phyloP scores from a whole-genome alignment of 2,113 vertebrate genomes.

The Isurus oxyrinchus region DNA sequence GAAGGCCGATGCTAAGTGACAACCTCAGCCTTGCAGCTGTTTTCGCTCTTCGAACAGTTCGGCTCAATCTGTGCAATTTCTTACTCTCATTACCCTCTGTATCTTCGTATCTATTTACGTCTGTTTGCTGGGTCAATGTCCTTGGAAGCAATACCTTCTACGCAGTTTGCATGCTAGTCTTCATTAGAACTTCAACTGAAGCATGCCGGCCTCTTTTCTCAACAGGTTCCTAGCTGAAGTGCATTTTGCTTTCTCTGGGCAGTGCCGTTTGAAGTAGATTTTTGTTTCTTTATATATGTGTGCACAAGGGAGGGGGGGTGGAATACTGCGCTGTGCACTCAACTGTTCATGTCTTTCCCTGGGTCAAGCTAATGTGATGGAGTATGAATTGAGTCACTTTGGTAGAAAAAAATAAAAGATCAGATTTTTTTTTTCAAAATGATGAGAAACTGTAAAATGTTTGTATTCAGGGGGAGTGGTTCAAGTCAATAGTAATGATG shows the following conservation, averaged over 20 bases:
- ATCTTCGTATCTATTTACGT: background rate
- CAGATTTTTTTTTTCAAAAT: no score
- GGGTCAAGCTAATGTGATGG: background rate
- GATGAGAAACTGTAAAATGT: no score
- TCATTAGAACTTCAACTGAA: background rate
- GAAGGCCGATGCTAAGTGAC: background rate
- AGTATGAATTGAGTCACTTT: no score
- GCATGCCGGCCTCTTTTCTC: background rate
- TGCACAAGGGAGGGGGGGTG: background rate
- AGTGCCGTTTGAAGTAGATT: background rate
- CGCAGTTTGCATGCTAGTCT: background rate
- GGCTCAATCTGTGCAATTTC: background rate
- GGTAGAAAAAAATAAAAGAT: no score
- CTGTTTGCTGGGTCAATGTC: background rate
- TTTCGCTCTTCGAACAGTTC: background rate
- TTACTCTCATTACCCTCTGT: constrained; percentile 18
- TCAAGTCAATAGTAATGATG: no score
- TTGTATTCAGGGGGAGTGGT: no score
- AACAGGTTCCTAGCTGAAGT: background rate
- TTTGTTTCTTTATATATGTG: background rate
- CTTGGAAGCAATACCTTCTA: background rate
- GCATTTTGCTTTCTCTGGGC: background rate
- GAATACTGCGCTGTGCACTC: background rate
- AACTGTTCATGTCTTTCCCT: background rate
- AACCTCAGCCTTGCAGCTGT: background rate